Conservation (phyloP, 2,888 invertebrate genomes). For the Sthenelais limicola region DNA sequence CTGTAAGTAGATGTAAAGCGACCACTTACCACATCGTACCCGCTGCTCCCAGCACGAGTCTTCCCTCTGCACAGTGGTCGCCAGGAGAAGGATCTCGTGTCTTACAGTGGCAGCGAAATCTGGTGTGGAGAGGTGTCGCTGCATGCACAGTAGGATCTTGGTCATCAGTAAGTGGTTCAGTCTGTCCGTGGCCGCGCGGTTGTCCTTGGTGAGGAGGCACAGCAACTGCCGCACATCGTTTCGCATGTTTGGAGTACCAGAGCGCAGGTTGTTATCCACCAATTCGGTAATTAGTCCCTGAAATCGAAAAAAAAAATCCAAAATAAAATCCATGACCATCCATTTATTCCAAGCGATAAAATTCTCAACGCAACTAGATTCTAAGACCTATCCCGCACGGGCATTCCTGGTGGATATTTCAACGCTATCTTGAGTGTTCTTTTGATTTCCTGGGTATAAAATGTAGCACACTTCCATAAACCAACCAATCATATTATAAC, state of each 20-base stretch:
- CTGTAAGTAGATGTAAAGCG: too few species aligned
- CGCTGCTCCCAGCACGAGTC: constrained; percentile 97
- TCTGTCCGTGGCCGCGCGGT: constrained; percentile 85
- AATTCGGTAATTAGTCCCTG: constrained; percentile 89
- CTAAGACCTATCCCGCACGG: too few species aligned
- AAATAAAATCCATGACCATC: not conserved
- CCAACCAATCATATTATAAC: too few species aligned
- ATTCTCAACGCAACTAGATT: too few species aligned
- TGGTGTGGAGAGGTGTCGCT: constrained; percentile 76
- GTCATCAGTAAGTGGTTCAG: constrained; percentile 87
- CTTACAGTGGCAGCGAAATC: constrained; percentile 83
- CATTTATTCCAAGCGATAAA: too few species aligned
- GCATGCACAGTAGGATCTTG: constrained; percentile 79
- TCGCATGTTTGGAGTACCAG: constrained; percentile 80
- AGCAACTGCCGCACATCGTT: constrained; percentile 91
- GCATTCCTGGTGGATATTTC: too few species aligned
- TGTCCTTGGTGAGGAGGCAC: constrained; percentile 90
- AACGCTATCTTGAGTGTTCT: too few species aligned
- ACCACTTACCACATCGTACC: constrained; percentile 76
- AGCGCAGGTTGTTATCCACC: constrained; percentile 90
- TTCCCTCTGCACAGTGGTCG: constrained; percentile 90
- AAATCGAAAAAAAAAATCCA: not conserved
- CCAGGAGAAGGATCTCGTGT: constrained; percentile 90
- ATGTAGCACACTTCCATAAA: too few species aligned
- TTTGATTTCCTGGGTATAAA: too few species aligned